Conservation (phyloP, 2,113 vertebrate genomes). For the Himantopus leucocephalus region DNA sequence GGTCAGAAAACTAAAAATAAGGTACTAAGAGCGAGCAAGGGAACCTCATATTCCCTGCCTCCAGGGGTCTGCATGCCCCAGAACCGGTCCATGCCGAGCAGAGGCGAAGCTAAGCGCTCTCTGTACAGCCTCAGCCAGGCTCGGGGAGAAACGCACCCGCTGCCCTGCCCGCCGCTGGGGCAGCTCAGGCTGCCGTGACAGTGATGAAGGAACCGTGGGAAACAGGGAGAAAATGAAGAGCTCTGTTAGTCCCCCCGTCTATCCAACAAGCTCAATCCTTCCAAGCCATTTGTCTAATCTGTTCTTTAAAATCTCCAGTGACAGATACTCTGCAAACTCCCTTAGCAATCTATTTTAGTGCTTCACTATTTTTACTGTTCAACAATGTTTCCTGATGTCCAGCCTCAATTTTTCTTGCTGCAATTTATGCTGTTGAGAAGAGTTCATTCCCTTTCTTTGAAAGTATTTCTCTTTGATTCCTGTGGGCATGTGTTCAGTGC, state of each 20-base stretch:
- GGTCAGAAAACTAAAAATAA: background rate
- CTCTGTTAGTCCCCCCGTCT: background rate
- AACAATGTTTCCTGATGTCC: conserved; percentile 29
- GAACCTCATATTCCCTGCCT: background rate
- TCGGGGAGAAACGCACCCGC: fast-evolving
- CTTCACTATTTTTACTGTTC: conserved; percentile 51
- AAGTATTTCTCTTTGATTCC: conserved; percentile 48
- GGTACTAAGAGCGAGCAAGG: background rate
- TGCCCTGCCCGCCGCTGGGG: background rate
- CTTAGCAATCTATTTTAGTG: conserved; percentile 44
- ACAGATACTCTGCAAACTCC: conserved; percentile 48
- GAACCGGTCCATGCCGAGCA: background rate
- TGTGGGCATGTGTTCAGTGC: background rate
- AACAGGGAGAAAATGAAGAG: background rate
- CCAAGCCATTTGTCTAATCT: conserved; percentile 52
- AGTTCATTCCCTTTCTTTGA: conserved; percentile 5
- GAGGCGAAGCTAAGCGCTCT: background rate
- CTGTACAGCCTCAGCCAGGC: background rate
- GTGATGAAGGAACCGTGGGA: background rate
- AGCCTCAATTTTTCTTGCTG: conserved; percentile 46
- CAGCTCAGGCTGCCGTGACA: background rate
- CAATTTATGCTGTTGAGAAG: conserved; percentile 7
- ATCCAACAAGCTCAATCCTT: conserved; percentile 10
- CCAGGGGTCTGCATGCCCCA: background rate
- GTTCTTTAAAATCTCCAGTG: conserved; percentile 15